Percentiles rank a stretch among this genome's conserved stretches.
phyloP scores from a whole-genome alignment of 2,113 vertebrate genomes.

The Hiodon tergisus region DNA sequence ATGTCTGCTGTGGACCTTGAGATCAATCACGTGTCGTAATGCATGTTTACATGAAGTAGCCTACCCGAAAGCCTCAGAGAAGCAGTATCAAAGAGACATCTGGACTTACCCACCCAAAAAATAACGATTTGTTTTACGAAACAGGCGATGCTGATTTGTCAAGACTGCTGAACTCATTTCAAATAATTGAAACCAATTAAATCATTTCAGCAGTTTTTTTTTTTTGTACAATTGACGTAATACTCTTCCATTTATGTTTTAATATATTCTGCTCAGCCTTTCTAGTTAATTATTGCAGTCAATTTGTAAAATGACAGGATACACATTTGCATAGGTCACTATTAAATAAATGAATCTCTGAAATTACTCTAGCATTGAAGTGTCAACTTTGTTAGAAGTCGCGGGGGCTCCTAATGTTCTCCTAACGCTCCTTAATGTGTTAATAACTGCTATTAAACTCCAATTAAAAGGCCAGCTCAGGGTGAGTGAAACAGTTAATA shows the following conservation, averaged over 20 bases:
- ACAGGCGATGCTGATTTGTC: conserved; percentile 30
- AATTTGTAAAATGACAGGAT: conserved; percentile 84
- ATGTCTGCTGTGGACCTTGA: conserved; percentile 7
- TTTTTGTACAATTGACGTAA: conserved; percentile 66
- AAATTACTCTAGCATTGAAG: conserved; percentile 87
- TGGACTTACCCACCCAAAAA: neutral
- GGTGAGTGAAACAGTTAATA: conserved; percentile 82
- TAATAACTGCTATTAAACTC: conserved; percentile 91
- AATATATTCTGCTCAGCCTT: conserved; percentile 82
- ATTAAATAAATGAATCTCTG: conserved; percentile 86
- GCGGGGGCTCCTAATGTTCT: conserved; percentile 83
- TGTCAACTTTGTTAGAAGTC: conserved; percentile 90
- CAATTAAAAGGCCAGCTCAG: conserved; percentile 83
- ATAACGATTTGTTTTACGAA: conserved; percentile 17
- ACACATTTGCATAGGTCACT: conserved; percentile 89
- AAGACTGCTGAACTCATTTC: conserved; percentile 66
- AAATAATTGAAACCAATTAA: conserved; percentile 80
- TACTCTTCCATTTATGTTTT: conserved; percentile 77
- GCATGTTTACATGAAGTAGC: neutral
- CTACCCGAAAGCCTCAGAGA: neutral
- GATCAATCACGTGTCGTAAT: conserved; percentile 22
- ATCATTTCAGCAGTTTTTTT: conserved; percentile 77
- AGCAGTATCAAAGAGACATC: neutral
- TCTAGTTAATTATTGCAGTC: conserved; percentile 86
- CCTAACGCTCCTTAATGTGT: conserved; percentile 87